phyloP scores from a whole-genome alignment of 2,797 vertebrate genomes.

The Kryptopterus vitreolus region DNA sequence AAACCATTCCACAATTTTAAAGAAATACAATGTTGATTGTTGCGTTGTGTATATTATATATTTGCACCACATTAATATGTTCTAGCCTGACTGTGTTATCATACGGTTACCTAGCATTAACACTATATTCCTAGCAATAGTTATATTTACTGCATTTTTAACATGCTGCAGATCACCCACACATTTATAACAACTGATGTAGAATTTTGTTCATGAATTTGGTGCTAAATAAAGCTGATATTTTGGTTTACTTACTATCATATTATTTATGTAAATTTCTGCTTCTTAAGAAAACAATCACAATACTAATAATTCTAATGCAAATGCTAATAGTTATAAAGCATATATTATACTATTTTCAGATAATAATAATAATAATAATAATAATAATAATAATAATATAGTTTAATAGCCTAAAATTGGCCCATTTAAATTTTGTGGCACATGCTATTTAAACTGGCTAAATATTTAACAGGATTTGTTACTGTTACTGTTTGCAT shows the following conservation, averaged over 20 bases:
- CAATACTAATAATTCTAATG: neutral
- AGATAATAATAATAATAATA: neutral
- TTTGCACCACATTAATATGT: neutral
- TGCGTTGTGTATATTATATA: neutral
- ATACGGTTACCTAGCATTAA: neutral
- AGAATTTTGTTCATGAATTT: neutral
- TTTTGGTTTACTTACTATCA: neutral
- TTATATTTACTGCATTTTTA: neutral
- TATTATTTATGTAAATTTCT: neutral
- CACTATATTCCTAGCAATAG: neutral
- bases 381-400: neutral
- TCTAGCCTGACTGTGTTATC: neutral
- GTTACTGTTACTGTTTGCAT: too few species aligned
- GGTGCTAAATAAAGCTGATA: neutral
- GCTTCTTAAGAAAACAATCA: neutral
- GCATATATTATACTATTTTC: too few species aligned
- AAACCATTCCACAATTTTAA: conserved; percentile 41
- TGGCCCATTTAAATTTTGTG: neutral
- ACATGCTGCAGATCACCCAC: neutral
- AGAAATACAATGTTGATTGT: neutral
- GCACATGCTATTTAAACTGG: neutral
- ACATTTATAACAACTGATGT: neutral
- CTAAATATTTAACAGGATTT: neutral
- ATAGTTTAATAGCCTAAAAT: neutral
- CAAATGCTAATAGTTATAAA: too few species aligned